Percentiles rank a stretch among this genome's conserved stretches.
These are phyloP conservation scores for Oeneis ivallda DNA, from an alignment of 2,888 invertebrate species.

Conservation along the genomic window DNA sequence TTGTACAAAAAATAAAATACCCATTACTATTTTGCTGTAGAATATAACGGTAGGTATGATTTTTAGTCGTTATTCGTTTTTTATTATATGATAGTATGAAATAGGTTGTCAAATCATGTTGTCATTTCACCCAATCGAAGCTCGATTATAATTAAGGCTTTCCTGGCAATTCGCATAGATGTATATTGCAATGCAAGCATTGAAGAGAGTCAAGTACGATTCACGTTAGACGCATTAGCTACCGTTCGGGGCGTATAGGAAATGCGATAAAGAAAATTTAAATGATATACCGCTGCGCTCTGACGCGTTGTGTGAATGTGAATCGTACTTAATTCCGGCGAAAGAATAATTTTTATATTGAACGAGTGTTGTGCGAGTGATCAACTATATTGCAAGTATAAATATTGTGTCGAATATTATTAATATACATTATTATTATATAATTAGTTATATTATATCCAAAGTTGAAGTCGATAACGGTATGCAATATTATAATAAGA, in stretches of 20 bases:
- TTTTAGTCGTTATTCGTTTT: background rate
- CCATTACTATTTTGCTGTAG: constrained; percentile 43
- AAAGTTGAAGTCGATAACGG: constrained; percentile 31
- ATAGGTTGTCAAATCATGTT: background rate
- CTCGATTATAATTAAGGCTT: constrained; percentile 73
- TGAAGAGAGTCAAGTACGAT: no score
- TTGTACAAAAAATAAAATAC: constrained; percentile 10
- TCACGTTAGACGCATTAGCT: no score
- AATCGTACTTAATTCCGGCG: constrained; percentile 34
- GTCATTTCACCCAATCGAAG: constrained; percentile 67
- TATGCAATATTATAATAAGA: constrained; percentile 30
- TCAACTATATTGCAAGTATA: constrained; percentile 45
- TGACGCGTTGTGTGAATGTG: no score
- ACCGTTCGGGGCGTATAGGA: no score
- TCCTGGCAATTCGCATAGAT: constrained; percentile 66
- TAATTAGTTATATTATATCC: constrained; percentile 33
- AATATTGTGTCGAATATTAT: constrained; percentile 48
- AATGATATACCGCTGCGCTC: no score
- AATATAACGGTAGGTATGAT: background rate
- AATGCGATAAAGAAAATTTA: no score
- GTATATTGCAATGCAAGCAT: constrained; percentile 37
- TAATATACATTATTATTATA: constrained; percentile 37
- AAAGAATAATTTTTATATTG: constrained; percentile 45
- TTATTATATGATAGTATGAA: background rate
- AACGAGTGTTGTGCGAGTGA: constrained; percentile 54